phyloP scores from a whole-genome alignment of 2,113 vertebrate species.

The Aix galericulata region DNA sequence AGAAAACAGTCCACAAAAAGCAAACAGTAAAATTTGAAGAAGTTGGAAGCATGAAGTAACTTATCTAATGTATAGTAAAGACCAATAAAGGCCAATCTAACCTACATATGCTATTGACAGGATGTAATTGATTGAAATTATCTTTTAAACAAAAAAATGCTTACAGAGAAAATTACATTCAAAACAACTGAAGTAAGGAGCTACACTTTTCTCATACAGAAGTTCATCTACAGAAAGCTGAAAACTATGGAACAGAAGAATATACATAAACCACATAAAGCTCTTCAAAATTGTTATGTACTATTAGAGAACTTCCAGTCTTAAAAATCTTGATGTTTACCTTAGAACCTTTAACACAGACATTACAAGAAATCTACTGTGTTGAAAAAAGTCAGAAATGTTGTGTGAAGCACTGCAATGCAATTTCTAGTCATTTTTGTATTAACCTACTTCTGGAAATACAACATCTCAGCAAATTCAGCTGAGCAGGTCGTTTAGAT shows the following conservation, averaged over 20 bases:
- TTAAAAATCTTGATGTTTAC: background rate
- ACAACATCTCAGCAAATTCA: slow-evolving; percentile 7
- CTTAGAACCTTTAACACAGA: background rate
- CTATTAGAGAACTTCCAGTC: background rate
- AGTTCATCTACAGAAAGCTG: background rate
- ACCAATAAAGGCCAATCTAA: background rate
- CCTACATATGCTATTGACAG: background rate
- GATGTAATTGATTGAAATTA: background rate
- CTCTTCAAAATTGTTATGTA: background rate
- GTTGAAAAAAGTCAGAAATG: background rate
- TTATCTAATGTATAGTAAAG: background rate
- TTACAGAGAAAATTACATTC: background rate
- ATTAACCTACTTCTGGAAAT: background rate
- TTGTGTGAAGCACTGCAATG: background rate
- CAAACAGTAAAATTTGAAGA: background rate
- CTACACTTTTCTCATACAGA: background rate
- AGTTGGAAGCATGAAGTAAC: background rate
- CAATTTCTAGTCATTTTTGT: background rate
- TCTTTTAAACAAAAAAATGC: background rate
- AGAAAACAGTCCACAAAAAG: background rate
- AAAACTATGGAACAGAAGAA: background rate
- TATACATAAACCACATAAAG: background rate
- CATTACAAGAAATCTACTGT: background rate
- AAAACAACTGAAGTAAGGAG: background rate
- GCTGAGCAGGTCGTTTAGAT: background rate